Percentiles rank a stretch among this genome's conserved stretches.
These are phyloP conservation scores for Pteromalus puparum DNA, from an alignment of 1,140 invertebrate species.

Conservation along the genomic window DNA sequence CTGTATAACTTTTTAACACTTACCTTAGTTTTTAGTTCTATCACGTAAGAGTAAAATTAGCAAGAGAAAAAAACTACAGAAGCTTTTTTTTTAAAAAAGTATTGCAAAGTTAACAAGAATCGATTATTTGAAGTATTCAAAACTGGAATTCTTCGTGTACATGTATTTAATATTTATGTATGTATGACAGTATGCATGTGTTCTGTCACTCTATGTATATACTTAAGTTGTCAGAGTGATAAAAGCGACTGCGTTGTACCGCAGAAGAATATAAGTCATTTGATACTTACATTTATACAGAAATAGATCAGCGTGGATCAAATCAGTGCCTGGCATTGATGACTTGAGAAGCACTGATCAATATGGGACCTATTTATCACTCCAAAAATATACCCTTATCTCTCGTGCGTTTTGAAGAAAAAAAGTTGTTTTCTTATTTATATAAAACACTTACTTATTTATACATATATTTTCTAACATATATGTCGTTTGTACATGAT, in stretches of 20 bases:
- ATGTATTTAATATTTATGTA: conserved; percentile 49
- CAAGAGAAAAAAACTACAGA: neutral
- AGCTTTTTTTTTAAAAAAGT: conserved; percentile 13
- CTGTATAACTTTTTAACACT: conserved; percentile 25
- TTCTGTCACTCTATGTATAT: conserved; percentile 51
- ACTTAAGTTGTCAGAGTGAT: conserved; percentile 43
- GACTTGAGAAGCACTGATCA: conserved; percentile 27
- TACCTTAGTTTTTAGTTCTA: conserved; percentile 10
- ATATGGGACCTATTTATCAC: conserved; percentile 51
- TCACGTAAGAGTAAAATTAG: neutral
- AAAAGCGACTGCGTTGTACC: conserved; percentile 21
- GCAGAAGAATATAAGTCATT: conserved; percentile 34
- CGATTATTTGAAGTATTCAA: conserved; percentile 13
- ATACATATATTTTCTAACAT: conserved; percentile 45
- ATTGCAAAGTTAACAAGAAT: conserved; percentile 32
- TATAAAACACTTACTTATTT: conserved; percentile 39
- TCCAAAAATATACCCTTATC: conserved; percentile 35
- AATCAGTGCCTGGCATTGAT: conserved; percentile 9
- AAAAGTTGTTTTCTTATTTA: conserved; percentile 38
- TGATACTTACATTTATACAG: conserved; percentile 52
- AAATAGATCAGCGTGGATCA: conserved; percentile 33
- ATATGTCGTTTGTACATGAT: conserved; percentile 43
- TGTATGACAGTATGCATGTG: conserved; percentile 40
- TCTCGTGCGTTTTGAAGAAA: conserved; percentile 27
- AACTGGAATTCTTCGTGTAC: conserved; percentile 26